Evolutionary conservation across 2,113 vertebrate genomes (phyloP).

Genomic region (Glareola pratincola): DNA sequence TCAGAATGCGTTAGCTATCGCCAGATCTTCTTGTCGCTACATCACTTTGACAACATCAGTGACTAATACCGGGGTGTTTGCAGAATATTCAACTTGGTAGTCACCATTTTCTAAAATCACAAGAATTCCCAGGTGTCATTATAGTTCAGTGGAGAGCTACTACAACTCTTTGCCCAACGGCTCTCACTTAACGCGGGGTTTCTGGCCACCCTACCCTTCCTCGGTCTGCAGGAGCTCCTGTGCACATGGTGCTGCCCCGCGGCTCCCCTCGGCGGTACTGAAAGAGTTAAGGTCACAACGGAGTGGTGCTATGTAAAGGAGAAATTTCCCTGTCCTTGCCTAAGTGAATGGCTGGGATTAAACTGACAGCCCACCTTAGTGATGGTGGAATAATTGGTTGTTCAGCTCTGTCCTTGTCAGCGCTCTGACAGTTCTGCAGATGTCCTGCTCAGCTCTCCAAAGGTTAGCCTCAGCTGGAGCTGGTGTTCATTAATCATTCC

Average conservation of each 20-base stretch:
- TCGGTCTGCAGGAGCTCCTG: not conserved
- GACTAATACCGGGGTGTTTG: not conserved
- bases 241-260: not conserved
- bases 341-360: conserved; percentile 99
- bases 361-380: conserved; percentile 99
- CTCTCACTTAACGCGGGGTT: not conserved
- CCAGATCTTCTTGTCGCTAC: not conserved
- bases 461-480: conserved; percentile 99
- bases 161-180: not conserved
- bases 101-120: not conserved
- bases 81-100: not conserved
- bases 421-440: conserved; percentile 99
- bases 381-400: conserved; percentile 99
- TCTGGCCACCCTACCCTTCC: not conserved
- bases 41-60: not conserved
- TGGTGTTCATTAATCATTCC: conserved; percentile 99
- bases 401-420: conserved; percentile 99
- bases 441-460: conserved; percentile 99
- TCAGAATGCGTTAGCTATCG: not conserved
- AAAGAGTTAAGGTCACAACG: conserved; percentile 78
- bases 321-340: conserved; percentile 99
- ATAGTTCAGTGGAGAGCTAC: not conserved
- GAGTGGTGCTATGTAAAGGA: conserved; percentile 88
- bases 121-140: not conserved
- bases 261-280: not conserved